A percentile compares a stretch with the other conserved stretches of the same genome.
phyloP scores from a whole-genome alignment of 2,113 vertebrate genomes.

The Sinocyclocheilus grahami region DNA sequence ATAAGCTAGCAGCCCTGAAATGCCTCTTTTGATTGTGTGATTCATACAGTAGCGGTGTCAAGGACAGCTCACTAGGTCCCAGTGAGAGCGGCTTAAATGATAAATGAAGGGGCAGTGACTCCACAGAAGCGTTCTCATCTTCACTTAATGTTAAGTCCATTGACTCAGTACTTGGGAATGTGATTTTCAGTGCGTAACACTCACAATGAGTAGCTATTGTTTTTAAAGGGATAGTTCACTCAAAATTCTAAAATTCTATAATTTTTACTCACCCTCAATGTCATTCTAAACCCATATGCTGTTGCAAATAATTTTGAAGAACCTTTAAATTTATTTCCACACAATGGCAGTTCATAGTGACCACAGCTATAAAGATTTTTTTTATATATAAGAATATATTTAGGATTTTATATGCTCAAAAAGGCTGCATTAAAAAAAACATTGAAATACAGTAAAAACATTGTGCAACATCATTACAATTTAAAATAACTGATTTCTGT shows the following conservation, averaged over 20 bases:
- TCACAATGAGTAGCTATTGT: not conserved
- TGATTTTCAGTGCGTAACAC: not conserved
- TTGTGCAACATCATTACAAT: too few species aligned
- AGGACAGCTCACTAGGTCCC: constrained; percentile 23
- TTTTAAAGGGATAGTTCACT: not conserved
- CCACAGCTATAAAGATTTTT: not conserved
- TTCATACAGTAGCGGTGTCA: constrained; percentile 21
- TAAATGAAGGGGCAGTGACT: constrained; percentile 14
- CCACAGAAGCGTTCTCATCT: not conserved
- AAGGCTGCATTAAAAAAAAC: too few species aligned
- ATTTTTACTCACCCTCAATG: not conserved
- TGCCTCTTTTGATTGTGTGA: constrained; percentile 23
- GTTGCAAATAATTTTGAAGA: not conserved
- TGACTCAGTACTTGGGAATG: not conserved
- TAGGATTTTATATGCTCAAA: not conserved
- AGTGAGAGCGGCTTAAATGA: not conserved
- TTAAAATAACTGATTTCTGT: too few species aligned
- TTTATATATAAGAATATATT: not conserved
- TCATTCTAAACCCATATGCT: not conserved
- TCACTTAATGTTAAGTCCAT: not conserved
- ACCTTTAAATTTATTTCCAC: not conserved
- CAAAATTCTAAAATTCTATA: not conserved
- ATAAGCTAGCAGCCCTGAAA: constrained; percentile 17
- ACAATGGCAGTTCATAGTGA: not conserved
- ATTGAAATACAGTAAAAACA: too few species aligned